Conservation (phyloP, 1,140 invertebrate species). For the Drosophila lowei region DNA sequence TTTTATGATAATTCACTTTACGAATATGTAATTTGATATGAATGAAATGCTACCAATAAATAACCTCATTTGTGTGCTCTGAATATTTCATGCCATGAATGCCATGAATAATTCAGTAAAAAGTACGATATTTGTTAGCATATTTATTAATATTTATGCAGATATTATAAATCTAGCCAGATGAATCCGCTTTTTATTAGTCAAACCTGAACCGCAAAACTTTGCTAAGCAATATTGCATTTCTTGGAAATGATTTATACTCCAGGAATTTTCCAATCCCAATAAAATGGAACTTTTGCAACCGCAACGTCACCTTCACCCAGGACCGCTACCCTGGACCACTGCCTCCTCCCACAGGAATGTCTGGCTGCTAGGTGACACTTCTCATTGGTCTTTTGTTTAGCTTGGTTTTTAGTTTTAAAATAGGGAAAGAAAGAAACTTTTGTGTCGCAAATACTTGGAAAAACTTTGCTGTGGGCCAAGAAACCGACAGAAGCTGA, state of each 20-base stretch:
- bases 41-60: no score
- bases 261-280: slow-evolving; percentile 1
- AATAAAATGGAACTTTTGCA: slow-evolving; percentile 9
- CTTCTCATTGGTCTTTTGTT: slow-evolving; percentile 42
- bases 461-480: slow-evolving; percentile 41
- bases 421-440: slow-evolving; percentile 33
- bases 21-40: no score
- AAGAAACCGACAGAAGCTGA: slow-evolving; percentile 35
- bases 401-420: slow-evolving; percentile 69
- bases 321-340: no score
- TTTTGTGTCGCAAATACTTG: slow-evolving; percentile 68
- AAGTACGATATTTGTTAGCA: background rate
- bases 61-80: background rate
- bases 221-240: slow-evolving; percentile 9
- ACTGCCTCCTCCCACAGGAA: background rate
- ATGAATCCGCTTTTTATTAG: background rate
- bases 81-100: background rate
- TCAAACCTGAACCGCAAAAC: background rate
- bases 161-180: slow-evolving; percentile 3
- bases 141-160: slow-evolving; percentile 11
- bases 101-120: slow-evolving; percentile 6
- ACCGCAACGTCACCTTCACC: slow-evolving; percentile 8
- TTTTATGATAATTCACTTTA: no score
- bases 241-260: slow-evolving; percentile 33
- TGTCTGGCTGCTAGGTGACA: slow-evolving; percentile 30